Conservation (phyloP, 2,888 invertebrate species). For the Microchrysa polita region DNA sequence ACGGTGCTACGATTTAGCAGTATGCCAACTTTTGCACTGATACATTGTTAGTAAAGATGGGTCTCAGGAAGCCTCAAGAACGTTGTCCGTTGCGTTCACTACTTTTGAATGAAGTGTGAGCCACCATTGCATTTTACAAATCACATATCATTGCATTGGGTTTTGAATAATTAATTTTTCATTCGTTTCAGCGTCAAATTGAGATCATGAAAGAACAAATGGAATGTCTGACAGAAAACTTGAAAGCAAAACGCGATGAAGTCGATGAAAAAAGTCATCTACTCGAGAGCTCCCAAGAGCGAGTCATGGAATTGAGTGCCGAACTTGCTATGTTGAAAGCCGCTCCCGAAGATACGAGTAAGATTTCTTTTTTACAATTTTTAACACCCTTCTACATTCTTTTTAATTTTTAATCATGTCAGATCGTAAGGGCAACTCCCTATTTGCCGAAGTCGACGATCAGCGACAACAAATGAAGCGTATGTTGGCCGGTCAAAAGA, state of each 20-base stretch:
- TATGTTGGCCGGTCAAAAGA: slow-evolving; percentile 69
- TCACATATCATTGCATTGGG: no score
- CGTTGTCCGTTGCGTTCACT: no score
- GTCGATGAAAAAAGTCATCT: slow-evolving; percentile 60
- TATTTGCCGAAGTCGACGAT: slow-evolving; percentile 74
- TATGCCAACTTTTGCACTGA: no score
- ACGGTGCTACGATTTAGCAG: no score
- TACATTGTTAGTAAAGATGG: no score
- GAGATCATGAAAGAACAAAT: slow-evolving; percentile 61
- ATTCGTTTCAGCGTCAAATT: slow-evolving; percentile 56
- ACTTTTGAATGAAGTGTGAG: no score
- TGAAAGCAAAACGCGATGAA: slow-evolving; percentile 60
- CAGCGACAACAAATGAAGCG: slow-evolving; percentile 73
- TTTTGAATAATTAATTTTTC: slow-evolving; percentile 10
- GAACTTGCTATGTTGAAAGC: slow-evolving; percentile 58
- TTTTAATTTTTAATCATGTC: slow-evolving; percentile 33
- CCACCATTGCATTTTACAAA: no score
- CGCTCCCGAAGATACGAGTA: slow-evolving; percentile 54
- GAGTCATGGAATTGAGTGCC: slow-evolving; percentile 60
- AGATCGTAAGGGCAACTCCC: slow-evolving; percentile 72
- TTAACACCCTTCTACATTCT: no score
- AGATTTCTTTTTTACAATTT: background rate
- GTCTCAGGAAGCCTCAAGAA: no score
- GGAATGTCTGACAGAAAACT: slow-evolving; percentile 60
- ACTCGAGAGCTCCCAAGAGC: slow-evolving; percentile 61